Evolutionary conservation across 2,113 vertebrate species (phyloP), one percentile per base, ranked within the genome.

Genomic region (Todiramphus saurophagus): DNA sequence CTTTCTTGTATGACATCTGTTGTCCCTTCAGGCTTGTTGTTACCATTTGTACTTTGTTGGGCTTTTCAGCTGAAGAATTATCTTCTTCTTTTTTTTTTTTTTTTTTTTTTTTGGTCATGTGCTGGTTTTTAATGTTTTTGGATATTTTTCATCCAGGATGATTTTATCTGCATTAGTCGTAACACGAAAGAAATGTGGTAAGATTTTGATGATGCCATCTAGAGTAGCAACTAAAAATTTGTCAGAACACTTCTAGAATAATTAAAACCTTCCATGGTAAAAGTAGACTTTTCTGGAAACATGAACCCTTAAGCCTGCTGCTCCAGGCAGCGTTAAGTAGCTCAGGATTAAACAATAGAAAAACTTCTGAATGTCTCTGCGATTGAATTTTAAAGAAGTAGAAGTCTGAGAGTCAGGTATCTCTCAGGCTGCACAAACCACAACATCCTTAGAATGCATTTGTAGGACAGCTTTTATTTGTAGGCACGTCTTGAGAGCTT

Each of bases 231-330:
- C 60, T 87, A 50, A 93, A 90, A 79, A 56, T 76, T 74, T 80
- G 75, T 83, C n/a, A 53, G 66, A 90, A 79, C 16, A 14, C 28
- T 94, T 78, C 7, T 73, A 27, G 55, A 81, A 46, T 73, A 93
- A 78, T 84, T 68, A 78, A 91, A 87, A 83, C 27, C 11, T 77
- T 74, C 75, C 30, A 70, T 95, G 60, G 13, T 80, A 62, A 86
- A 95, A 76, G 62, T 50, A 85, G 55, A 18, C 55, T 70, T 87
- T 89, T 90, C 35, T 87, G 84, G 70, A 95, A 95, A 79, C 63
- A 28, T 14, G 39, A 89, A 21, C 74, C 30, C 35, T 55, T 53
- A 72, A 67, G 48, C 48, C 11, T 5, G 2, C 33, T 72, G 43
- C 53, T 93, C 12, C 66, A 64, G 69, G 84, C 62, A 63, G 35